Evolutionary conservation across 2,113 vertebrate genomes (phyloP).

Genomic region (Parus major): DNA sequence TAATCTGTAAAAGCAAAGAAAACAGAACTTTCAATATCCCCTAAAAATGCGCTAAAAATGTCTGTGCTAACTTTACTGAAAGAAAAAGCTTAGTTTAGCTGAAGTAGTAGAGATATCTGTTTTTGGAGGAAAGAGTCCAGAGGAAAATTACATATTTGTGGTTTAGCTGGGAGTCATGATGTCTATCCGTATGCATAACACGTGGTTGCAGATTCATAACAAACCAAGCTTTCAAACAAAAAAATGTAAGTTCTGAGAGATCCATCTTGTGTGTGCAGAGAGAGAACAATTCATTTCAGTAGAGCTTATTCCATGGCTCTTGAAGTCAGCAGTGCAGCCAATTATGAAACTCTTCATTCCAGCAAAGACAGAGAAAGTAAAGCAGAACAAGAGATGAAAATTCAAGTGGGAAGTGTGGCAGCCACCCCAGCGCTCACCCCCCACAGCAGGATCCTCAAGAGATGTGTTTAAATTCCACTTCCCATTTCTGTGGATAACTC

Average conservation of each 20-base stretch:
- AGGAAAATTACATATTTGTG: slow-evolving; percentile 61
- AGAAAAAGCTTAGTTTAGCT: slow-evolving; percentile 41
- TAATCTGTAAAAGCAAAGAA: not conserved
- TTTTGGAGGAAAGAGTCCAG: slow-evolving; percentile 57
- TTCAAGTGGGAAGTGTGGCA: not conserved
- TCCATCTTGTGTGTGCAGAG: not conserved
- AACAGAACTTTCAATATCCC: not conserved
- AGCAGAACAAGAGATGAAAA: not conserved
- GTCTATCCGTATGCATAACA: slow-evolving; percentile 45
- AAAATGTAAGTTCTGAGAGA: not conserved
- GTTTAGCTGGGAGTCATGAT: slow-evolving; percentile 50
- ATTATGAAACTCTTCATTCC: not conserved
- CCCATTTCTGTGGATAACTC: not conserved
- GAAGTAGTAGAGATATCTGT: slow-evolving; percentile 23
- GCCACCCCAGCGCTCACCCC: not conserved
- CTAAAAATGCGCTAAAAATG: slow-evolving; percentile 25
- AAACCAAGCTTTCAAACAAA: slow-evolving; percentile 41
- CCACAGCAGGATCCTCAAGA: not conserved
- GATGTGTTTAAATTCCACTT: not conserved
- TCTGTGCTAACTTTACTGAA: not conserved
- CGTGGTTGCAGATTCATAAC: slow-evolving; percentile 10
- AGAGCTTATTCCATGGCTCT: not conserved
- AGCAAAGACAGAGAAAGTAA: not conserved
- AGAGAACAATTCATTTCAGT: not conserved
- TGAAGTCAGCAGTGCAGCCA: not conserved